Evolutionary conservation across 2,113 vertebrate genomes (phyloP).

Genomic region (Pitta sordida): DNA sequence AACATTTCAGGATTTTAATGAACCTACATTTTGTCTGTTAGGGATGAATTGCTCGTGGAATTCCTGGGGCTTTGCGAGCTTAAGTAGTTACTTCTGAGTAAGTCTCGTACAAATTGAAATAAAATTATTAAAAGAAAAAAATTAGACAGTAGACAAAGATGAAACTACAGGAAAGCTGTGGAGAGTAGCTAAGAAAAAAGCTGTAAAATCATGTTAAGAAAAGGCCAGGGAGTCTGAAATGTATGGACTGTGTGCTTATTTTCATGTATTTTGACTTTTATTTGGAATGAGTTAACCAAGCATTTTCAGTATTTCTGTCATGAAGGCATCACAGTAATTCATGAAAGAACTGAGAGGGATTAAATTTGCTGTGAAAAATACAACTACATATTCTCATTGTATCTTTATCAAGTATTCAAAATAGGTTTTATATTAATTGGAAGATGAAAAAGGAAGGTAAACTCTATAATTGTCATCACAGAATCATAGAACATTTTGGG

Average conservation of each 20-base stretch:
- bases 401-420: neutral
- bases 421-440: neutral
- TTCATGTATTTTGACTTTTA: neutral
- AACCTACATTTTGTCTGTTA: neutral
- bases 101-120: neutral
- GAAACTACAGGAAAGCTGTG: neutral
- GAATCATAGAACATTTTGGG: too few relatives aligned
- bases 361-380: neutral
- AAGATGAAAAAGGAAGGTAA: neutral
- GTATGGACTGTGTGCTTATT: rapidly evolving
- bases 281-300: neutral
- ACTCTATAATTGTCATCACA: too few relatives aligned
- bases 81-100: neutral
- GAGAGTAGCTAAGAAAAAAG: neutral
- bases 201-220: neutral
- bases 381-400: neutral
- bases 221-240: neutral
- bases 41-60: neutral
- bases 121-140: neutral
- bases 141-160: neutral
- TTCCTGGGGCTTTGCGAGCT: neutral
- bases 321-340: neutral
- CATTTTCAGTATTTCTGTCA: neutral
- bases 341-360: neutral
- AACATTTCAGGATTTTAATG: neutral